A percentile compares a stretch with the other conserved stretches of the same genome.
These are phyloP conservation scores for Acrocyrtus sp. DNA, from an alignment of 2,888 invertebrate species.

Conservation along the genomic window DNA sequence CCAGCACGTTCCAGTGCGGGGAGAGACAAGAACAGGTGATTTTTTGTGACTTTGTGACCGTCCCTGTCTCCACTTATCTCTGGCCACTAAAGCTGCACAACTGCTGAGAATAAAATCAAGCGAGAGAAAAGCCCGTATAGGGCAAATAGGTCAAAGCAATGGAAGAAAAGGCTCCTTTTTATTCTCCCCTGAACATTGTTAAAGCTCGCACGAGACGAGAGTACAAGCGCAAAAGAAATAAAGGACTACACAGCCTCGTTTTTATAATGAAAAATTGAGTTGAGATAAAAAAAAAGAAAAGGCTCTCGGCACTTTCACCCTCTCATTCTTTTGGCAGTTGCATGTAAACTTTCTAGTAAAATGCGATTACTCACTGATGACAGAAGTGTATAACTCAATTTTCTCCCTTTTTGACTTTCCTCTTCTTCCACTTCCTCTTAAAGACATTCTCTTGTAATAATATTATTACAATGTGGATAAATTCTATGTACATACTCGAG, in stretches of 20 bases:
- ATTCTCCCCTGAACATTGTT: slow-evolving; percentile 5
- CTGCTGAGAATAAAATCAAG: neutral
- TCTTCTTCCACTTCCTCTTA: neutral
- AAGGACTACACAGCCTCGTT: no score
- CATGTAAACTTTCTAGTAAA: slow-evolving; percentile 15
- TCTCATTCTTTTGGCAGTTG: slow-evolving; percentile 14
- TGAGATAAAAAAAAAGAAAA: no score
- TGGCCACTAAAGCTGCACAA: no score
- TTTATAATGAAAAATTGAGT: no score
- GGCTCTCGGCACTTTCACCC: slow-evolving; percentile 7
- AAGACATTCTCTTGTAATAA: neutral
- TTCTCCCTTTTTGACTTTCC: slow-evolving; percentile 3
- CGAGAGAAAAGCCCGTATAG: slow-evolving; percentile 21
- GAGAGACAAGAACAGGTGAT: slow-evolving; percentile 15
- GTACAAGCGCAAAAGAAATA: no score
- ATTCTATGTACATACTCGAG: no score
- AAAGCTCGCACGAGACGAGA: no score
- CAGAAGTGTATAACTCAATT: slow-evolving; percentile 32
- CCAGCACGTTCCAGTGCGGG: slow-evolving; percentile 7
- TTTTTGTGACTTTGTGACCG: neutral
- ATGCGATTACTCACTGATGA: slow-evolving; percentile 36
- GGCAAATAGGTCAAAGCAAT: slow-evolving; percentile 34
- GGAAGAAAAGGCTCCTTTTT: slow-evolving; percentile 22
- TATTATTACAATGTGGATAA: no score
- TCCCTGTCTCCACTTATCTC: no score